phyloP scores from a whole-genome alignment of 2,888 invertebrate genomes.

The Serripes groenlandicus region DNA sequence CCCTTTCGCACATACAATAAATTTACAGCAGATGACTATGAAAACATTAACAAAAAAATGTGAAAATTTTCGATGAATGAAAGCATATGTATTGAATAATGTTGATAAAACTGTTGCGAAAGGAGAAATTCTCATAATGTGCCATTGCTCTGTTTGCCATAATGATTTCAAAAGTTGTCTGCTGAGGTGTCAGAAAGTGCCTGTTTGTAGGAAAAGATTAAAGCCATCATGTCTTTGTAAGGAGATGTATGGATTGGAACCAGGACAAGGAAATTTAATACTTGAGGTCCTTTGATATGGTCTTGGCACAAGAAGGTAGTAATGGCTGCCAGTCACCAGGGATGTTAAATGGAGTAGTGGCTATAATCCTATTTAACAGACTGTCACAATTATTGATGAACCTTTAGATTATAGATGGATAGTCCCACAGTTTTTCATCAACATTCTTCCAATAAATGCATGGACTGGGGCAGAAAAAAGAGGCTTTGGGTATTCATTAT shows the following conservation, averaged over 20 bases:
- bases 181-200: too few species aligned
- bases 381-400: conserved; percentile 19
- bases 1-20: too few species aligned
- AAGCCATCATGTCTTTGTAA: not conserved
- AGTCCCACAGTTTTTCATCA: conserved; percentile 6
- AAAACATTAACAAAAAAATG: too few species aligned
- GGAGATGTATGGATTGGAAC: not conserved
- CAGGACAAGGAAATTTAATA: not conserved
- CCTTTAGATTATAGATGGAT: conserved; percentile 16
- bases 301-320: not conserved
- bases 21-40: too few species aligned
- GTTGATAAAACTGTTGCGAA: too few species aligned
- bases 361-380: conserved; percentile 11
- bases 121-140: too few species aligned
- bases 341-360: conserved; percentile 8
- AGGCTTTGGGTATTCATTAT: too few species aligned
- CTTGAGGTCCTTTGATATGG: not conserved
- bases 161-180: not conserved
- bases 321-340: not conserved
- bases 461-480: not conserved
- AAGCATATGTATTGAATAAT: too few species aligned
- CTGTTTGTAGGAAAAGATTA: too few species aligned
- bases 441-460: not conserved
- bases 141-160: too few species aligned
- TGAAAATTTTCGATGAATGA: too few species aligned